phyloP scores from a whole-genome alignment of 2,888 invertebrate genomes.

The Stenodera caucasica region DNA sequence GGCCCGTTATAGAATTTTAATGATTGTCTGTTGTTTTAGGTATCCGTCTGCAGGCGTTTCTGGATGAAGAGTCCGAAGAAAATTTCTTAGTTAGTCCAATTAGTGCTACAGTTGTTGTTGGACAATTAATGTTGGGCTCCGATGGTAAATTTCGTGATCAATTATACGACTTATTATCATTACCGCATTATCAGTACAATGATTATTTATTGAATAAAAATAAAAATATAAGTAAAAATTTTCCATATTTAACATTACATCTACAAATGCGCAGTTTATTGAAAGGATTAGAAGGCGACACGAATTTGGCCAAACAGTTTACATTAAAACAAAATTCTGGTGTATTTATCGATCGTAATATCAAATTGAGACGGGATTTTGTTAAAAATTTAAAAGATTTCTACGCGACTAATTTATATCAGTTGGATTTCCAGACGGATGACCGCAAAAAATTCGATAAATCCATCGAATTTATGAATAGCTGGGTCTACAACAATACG shows the following conservation, averaged over 20 bases:
- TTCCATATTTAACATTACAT: slow-evolving; percentile 46
- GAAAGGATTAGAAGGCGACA: slow-evolving; percentile 37
- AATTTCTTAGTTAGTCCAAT: slow-evolving; percentile 54
- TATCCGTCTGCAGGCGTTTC: slow-evolving; percentile 45
- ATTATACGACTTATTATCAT: slow-evolving; percentile 46
- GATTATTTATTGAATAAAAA: slow-evolving; percentile 30
- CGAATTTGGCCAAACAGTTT: slow-evolving; percentile 34
- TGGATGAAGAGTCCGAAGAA: slow-evolving; percentile 32
- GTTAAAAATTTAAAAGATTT: slow-evolving; percentile 35
- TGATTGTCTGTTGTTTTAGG: too few relatives aligned
- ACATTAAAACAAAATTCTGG: slow-evolving; percentile 46
- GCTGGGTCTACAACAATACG: slow-evolving; percentile 49
- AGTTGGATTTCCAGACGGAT: neutral
- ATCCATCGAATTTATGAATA: slow-evolving; percentile 38
- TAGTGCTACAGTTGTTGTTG: slow-evolving; percentile 50
- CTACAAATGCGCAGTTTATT: slow-evolving; percentile 47
- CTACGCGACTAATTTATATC: slow-evolving; percentile 34
- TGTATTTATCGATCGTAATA: slow-evolving; percentile 42
- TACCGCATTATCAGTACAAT: slow-evolving; percentile 31
- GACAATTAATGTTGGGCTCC: slow-evolving; percentile 52
- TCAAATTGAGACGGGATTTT: slow-evolving; percentile 42
- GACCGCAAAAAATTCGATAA: slow-evolving; percentile 7
- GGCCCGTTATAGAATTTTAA: too few relatives aligned
- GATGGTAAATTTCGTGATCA: slow-evolving; percentile 46
- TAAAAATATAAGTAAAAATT: slow-evolving; percentile 28